These are phyloP conservation scores for Pampusana beccarii DNA, from an alignment of 2,113 vertebrate genomes.

Conservation along the genomic window DNA sequence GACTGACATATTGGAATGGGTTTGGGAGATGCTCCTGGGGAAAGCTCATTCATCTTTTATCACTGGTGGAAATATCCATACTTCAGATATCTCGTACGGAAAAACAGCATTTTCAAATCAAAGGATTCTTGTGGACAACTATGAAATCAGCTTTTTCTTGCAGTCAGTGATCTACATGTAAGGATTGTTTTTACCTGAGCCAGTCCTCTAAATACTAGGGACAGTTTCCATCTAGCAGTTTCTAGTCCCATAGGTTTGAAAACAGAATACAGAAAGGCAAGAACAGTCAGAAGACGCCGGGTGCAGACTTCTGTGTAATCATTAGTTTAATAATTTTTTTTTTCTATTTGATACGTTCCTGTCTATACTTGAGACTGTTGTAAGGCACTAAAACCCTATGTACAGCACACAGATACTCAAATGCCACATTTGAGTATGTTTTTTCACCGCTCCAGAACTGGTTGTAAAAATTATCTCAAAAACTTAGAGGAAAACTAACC, in stretches of 20 bases:
- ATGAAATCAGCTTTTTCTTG: neutral
- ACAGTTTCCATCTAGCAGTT: neutral
- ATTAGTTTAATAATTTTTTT: neutral
- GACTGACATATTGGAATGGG: neutral
- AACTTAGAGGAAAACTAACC: neutral
- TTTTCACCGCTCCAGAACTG: neutral
- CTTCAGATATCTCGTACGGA: neutral
- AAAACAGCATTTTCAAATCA: neutral
- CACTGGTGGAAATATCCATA: conserved; percentile 10
- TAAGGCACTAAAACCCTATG: neutral
- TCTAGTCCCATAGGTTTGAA: neutral
- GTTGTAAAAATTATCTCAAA: neutral
- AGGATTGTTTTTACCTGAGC: neutral
- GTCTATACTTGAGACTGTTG: neutral
- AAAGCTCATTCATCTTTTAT: conserved; percentile 30
- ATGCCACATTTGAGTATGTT: neutral
- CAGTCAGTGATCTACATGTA: neutral
- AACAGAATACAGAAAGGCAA: neutral
- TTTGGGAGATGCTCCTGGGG: conserved; percentile 7
- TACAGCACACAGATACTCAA: neutral
- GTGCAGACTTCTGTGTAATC: neutral
- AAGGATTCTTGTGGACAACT: neutral
- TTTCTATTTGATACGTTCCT: neutral
- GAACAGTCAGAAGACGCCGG: neutral
- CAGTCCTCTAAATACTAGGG: neutral